A percentile compares a stretch with the other conserved stretches of the same genome.
Evolutionary conservation across 1,140 invertebrate genomes (phyloP).

Genomic region (Neomicropteryx cornuta): DNA sequence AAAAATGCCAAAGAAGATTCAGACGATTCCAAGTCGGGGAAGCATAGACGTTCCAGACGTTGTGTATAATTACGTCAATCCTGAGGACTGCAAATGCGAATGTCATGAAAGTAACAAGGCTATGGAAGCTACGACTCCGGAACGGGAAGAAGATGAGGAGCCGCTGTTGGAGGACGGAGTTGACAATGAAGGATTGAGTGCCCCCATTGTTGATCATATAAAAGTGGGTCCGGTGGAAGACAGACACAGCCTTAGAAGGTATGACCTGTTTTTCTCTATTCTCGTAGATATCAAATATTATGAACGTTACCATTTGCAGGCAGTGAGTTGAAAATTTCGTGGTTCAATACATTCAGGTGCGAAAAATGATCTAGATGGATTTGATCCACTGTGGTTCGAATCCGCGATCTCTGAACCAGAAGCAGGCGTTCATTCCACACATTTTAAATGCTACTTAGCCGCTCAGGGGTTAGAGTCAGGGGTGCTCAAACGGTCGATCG

Average conservation of each 20-base stretch:
- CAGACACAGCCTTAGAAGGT: constrained; percentile 10
- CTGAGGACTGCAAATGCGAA: constrained; percentile 73
- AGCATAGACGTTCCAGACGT: constrained; percentile 27
- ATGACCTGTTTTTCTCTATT: constrained; percentile 2
- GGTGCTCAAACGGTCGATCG: no score
- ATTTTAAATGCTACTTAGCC: no score
- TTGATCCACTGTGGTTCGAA: neutral
- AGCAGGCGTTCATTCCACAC: neutral
- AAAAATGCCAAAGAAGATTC: constrained; percentile 67
- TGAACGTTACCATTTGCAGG: neutral
- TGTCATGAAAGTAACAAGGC: constrained; percentile 52
- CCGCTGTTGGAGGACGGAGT: constrained; percentile 19
- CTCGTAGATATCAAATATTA: constrained; percentile 4
- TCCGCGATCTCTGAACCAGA: neutral
- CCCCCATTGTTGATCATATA: constrained; percentile 8
- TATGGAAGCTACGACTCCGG: constrained; percentile 11
- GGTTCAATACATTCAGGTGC: no score
- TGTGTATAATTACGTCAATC: constrained; percentile 67
- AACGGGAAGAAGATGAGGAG: constrained; percentile 21
- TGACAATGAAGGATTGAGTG: constrained; percentile 13
- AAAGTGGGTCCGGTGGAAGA: constrained; percentile 7
- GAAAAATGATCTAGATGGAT: no score
- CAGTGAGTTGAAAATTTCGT: no score
- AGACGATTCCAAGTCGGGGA: constrained; percentile 52
- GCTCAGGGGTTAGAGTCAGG: no score